Conservation (phyloP, 2,888 invertebrate species). For the Drosophila mulleri region DNA sequence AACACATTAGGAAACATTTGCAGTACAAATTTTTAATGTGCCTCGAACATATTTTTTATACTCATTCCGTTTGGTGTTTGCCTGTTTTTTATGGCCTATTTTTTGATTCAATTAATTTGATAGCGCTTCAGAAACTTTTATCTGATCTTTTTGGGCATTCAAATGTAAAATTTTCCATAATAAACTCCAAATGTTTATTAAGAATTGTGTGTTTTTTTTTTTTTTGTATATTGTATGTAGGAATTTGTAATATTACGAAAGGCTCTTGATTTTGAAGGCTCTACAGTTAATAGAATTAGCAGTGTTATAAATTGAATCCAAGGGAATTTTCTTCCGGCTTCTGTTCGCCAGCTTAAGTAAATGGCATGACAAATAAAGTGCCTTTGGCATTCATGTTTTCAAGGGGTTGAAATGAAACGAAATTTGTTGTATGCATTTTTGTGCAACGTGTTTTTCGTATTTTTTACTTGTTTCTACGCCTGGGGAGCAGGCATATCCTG, state of each 20-base stretch:
- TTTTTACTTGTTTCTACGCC: conserved; percentile 12
- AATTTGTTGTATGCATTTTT: conserved; percentile 55
- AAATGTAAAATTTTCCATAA: conserved; percentile 35
- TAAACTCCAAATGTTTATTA: conserved; percentile 10
- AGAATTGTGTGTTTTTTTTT: not conserved
- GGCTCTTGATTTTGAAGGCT: not conserved
- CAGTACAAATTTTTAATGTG: conserved; percentile 54
- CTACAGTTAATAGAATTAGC: not conserved
- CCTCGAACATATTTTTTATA: conserved; percentile 43
- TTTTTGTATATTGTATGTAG: not conserved
- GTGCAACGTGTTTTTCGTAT: conserved; percentile 6
- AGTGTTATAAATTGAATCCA: not conserved
- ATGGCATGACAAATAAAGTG: conserved; percentile 10
- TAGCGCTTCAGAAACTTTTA: conserved; percentile 57
- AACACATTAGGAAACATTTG: conserved; percentile 52
- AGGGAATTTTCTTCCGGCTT: conserved; percentile 4
- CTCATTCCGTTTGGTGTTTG: conserved; percentile 8
- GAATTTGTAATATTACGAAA: not conserved
- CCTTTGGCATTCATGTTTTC: conserved; percentile 12
- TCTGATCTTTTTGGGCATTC: conserved; percentile 52
- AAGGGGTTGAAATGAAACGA: conserved; percentile 40
- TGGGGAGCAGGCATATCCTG: conserved; percentile 61
- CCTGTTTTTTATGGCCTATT: conserved; percentile 49
- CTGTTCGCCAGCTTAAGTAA: not conserved
- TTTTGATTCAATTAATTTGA: conserved; percentile 59